These are phyloP conservation scores for Pteronotus mesoamericanus DNA, from an alignment of 2,797 vertebrate species.

Conservation along the genomic window DNA sequence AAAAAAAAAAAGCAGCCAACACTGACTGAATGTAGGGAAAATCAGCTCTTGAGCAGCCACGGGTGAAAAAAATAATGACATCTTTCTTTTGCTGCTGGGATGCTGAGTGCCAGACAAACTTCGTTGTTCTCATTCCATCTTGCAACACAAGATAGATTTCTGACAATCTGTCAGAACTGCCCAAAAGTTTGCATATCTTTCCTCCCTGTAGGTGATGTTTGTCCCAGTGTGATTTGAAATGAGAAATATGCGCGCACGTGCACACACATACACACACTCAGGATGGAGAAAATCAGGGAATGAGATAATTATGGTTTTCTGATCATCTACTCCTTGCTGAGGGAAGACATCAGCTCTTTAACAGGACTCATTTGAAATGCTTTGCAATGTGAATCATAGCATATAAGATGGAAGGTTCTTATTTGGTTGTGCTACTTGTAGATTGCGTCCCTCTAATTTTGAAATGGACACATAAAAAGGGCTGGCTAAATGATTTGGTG, in stretches of 20 bases:
- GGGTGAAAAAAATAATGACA: too few relatives aligned
- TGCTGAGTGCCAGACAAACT: constrained; percentile 53
- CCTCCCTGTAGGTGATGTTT: not conserved
- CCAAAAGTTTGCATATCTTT: not conserved
- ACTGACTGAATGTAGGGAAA: too few relatives aligned
- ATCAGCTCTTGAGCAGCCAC: too few relatives aligned
- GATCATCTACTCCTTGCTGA: constrained; percentile 26
- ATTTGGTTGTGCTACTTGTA: not conserved
- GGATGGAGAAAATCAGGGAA: not conserved
- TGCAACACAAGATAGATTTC: constrained; percentile 41
- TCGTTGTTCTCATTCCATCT: constrained; percentile 71
- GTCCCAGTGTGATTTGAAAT: constrained; percentile 23
- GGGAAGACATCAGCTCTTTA: not conserved
- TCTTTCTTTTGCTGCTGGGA: constrained; percentile 46
- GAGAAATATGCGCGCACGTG: too few relatives aligned
- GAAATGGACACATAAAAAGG: not conserved
- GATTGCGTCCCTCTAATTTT: not conserved
- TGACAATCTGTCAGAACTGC: constrained; percentile 65
- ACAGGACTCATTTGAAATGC: not conserved
- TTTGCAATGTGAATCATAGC: not conserved
- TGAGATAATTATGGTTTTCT: constrained; percentile 32
- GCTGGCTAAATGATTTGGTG: not conserved
- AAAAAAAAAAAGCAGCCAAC: too few relatives aligned
- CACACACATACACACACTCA: too few relatives aligned
- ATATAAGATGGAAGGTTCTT: not conserved